Percentiles rank a stretch among this genome's conserved stretches.
phyloP scores from a whole-genome alignment of 2,888 invertebrate species.

The Morpho achilles region DNA sequence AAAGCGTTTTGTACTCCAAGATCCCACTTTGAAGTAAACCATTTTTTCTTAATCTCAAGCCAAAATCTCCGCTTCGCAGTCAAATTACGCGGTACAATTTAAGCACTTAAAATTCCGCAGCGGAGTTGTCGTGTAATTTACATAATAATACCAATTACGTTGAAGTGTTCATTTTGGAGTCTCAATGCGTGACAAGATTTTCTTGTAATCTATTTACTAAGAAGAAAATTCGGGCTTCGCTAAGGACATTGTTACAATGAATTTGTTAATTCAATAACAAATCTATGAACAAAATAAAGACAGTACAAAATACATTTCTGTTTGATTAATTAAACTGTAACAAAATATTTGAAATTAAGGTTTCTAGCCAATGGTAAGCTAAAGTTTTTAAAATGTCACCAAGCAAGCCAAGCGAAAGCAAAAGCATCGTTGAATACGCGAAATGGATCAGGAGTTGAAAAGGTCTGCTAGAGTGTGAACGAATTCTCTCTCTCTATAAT shows the following conservation, averaged over 20 bases:
- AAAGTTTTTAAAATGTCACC: too few species aligned
- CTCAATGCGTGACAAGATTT: conserved; percentile 31
- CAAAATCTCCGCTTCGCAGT: conserved; percentile 17
- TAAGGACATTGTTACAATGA: conserved; percentile 1
- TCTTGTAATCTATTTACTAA: conserved; percentile 24
- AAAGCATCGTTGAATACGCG: too few species aligned
- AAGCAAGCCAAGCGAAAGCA: too few species aligned
- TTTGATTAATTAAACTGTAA: too few species aligned
- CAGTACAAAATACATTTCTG: too few species aligned
- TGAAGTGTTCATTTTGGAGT: conserved; percentile 29
- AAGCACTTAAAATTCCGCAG: conserved; percentile 24
- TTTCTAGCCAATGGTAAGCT: too few species aligned
- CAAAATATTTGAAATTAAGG: too few species aligned
- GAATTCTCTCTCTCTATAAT: too few species aligned
- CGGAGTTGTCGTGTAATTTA: conserved; percentile 28
- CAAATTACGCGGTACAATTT: conserved; percentile 23
- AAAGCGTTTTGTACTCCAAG: too few species aligned
- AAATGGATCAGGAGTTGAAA: too few species aligned
- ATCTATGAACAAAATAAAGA: background rate
- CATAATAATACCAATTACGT: conserved; percentile 32
- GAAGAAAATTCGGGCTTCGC: conserved; percentile 7
- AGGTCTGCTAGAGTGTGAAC: too few species aligned
- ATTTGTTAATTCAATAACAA: background rate
- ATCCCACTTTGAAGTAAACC: background rate
- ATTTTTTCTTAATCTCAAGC: conserved; percentile 20